phyloP scores from a whole-genome alignment of 2,888 invertebrate species.

The Hylaea fasciaria region DNA sequence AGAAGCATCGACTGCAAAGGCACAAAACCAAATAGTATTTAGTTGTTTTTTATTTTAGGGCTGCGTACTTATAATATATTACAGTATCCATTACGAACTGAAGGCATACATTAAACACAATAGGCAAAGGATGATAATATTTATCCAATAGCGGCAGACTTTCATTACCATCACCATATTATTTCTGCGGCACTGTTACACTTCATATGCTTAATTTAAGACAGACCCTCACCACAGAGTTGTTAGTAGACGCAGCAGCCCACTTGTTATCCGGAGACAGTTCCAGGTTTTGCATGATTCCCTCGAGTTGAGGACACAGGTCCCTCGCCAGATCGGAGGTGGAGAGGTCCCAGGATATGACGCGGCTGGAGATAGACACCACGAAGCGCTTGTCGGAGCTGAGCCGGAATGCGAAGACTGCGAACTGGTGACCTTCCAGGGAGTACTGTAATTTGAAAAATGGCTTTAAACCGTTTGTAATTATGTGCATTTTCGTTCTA shows the following conservation, averaged over 20 bases:
- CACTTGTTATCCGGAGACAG: conserved; percentile 98
- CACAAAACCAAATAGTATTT: conserved; percentile 1
- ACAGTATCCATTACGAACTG: no score
- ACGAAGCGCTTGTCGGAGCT: conserved; percentile 96
- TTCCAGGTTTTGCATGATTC: conserved; percentile 97
- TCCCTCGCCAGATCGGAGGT: conserved; percentile 98
- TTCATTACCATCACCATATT: no score
- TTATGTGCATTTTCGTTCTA: not conserved
- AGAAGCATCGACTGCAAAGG: conserved; percentile 90
- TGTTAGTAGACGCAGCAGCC: conserved; percentile 98
- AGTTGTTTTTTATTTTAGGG: no score
- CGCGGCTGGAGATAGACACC: conserved; percentile 97
- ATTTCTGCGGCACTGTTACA: no score
- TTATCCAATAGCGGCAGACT: no score
- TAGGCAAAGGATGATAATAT: no score
- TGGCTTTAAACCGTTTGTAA: not conserved
- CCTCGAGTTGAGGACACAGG: conserved; percentile 95
- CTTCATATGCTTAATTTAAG: not conserved
- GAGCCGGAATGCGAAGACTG: conserved; percentile 95
- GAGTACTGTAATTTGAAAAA: conserved; percentile 89
- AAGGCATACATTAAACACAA: no score
- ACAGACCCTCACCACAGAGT: conserved; percentile 88
- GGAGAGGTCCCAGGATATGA: conserved; percentile 98
- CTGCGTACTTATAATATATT: no score
- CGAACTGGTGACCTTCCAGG: conserved; percentile 98